Base-by-base conservation (phyloP, 2,888 invertebrate species). In the Chaitophorus viminalis region DNA sequence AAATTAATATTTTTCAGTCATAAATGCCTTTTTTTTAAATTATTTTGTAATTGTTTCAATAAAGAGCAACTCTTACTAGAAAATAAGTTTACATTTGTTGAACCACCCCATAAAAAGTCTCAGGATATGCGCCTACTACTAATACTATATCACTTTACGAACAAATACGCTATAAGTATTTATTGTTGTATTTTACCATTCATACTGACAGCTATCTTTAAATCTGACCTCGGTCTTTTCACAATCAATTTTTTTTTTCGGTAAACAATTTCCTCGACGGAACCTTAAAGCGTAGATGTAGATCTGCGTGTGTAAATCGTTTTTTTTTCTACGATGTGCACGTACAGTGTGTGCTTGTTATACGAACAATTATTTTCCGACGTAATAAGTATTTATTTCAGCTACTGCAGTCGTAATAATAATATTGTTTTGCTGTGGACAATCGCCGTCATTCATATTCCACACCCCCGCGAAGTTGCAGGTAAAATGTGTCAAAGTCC, bases 101-200 rank as follows among this genome's bases (percentile, higher is more conserved):
- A n/a, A n/a, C n/a, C n/a, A n/a, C n/a, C n/a, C n/a, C n/a, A n/a
- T n/a, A n/a, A n/a, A n/a, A n/a, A n/a, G n/a, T n/a, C n/a, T n/a
- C n/a, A n/a, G n/a, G n/a, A n/a, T n/a, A n/a, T n/a, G n/a, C n/a
- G n/a, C n/a, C n/a, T n/a, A n/a, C n/a, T n/a, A n/a, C n/a, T n/a
- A n/a, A n/a, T n/a, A n/a, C n/a, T n/a, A n/a, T n/a, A n/a, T n/a
- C n/a, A n/a, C n/a, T n/a, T n/a, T 46, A 11, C 46, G 9, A 25
- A 81, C 25, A 60, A 25, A 60, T 39, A 68, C 3, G 25, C 70
- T n/a, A 25, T 31, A 6, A 25, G 25, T n/a, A 82, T 72, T 17
- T 70, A 21, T 52, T 31, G 72, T 82, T n/a, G 82, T 72, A 52
- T 82, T 72, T 33, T 52, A 33, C n/a, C 31, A 33, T 72, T 70